Percentiles rank a stretch among this genome's conserved stretches.
Conservation (phyloP, 2,797 vertebrate genomes). For the Xerus rutilus region DNA sequence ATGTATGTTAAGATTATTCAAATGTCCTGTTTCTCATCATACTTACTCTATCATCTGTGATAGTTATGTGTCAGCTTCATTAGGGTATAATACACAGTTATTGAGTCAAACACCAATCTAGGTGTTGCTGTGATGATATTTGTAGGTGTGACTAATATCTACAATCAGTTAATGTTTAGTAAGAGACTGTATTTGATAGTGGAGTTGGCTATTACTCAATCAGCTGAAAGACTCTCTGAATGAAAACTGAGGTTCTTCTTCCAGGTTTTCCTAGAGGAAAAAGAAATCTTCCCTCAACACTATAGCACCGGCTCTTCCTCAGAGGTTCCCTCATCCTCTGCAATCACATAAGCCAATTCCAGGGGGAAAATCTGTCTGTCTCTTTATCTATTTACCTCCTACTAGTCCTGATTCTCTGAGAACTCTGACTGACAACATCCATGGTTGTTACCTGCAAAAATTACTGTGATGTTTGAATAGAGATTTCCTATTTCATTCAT, state of each 20-base stretch:
- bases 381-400: not conserved
- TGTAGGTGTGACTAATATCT: not conserved
- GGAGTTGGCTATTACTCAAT: not conserved
- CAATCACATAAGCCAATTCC: not conserved
- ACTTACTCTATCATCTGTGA: not conserved
- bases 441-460: constrained; percentile 40
- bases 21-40: constrained; percentile 29
- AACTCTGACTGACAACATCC: constrained; percentile 6
- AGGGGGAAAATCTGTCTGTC: not conserved
- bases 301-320: not conserved
- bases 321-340: not conserved
- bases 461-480: constrained; percentile 11
- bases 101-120: not conserved
- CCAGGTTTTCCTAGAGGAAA: not conserved
- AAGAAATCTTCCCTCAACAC: not conserved
- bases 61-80: not conserved
- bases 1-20: not conserved
- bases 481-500: constrained; percentile 38
- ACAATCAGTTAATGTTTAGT: constrained; percentile 5
- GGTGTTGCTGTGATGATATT: not conserved
- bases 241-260: not conserved
- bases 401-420: constrained; percentile 20
- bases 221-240: constrained; percentile 21
- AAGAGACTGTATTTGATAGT: not conserved
- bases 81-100: not conserved